Evolutionary conservation across 2,113 vertebrate genomes (phyloP), one percentile per base, ranked within the genome.

Genomic region (Zosterops hypoxanthus): DNA sequence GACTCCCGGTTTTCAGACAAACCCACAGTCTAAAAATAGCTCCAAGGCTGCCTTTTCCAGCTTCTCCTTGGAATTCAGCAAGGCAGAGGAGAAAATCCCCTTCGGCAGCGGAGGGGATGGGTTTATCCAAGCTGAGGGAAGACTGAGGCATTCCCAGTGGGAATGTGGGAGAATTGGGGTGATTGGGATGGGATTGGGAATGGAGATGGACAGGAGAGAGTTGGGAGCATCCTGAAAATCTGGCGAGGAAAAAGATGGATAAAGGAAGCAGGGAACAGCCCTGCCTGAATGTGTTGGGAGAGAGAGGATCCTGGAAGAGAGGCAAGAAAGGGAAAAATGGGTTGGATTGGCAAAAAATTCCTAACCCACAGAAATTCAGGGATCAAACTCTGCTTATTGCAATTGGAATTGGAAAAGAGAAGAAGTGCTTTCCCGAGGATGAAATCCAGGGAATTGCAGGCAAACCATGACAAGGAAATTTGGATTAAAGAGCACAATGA

Each of bases 21-120:
- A 93, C 73, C 84, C 29, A 23, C 2, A 39, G 34, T 56, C 92
- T 91, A 91, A 84, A 97, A 97, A 95, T 95, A 94, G 79, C 90
- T 92, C 18, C 18, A 55, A 6, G 31, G 24, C 68, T 66, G 92
- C 90, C 84, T 63, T 95, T 87, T 80, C 70, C 87, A 65, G 82
- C 36, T 90, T 94, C 52, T 88, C 93, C 85, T 55, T 64, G 5
- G 18, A 78, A 95, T 71, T 88, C 90, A 86, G 90, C 6, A 60
- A 96, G 94, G 82, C 85, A 64, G 94, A 94, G 94, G 93, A 92
- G 93, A 95, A 95, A 95, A 95, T 68, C 77, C 90, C 95, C 94
- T 94, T 84, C 86, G 71, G 83, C 13, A 11, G 75, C 9, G 1
- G 18, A 23, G 64, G 53, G 53, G 72, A 33, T 72, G 63, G 81